Evolutionary conservation across 2,113 vertebrate species (phyloP), one percentile per base, ranked within the genome.

Genomic region (Phocoena sinus): DNA sequence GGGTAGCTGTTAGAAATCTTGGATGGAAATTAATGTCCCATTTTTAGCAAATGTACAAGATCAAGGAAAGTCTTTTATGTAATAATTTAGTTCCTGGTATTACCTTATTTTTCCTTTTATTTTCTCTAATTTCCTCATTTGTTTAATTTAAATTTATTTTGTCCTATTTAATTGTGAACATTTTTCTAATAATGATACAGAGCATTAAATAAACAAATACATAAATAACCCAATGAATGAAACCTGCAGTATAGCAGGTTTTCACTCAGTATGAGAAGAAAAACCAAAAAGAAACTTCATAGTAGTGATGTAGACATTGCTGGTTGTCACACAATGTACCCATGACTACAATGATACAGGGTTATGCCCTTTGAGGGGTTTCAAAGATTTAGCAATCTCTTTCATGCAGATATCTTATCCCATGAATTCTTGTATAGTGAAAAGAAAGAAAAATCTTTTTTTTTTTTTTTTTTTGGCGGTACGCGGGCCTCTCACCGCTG

Each of bases 11-110:
- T 89, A 70, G 68, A 95, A 93, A 79, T 95, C 73, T 95, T 82
- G 89, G 25, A 60, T 36, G 62, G 62, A 97, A 95, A 91, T 50
- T 33, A 8, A 77, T 86, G 65, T 82, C 8, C 77, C n/a, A 96
- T 91, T 93, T 97, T 96, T 80, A 89, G 25, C 20, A 93, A 93
- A 95, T 70, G 26, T 83, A 62, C 18, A 47, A 87, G 44, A 95
- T 83, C 38, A 89, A 95, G 17, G 47, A 58, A 60, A 77, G 23
- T 26, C 14, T 90, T 94, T 63, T 65, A 95, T 74, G 10, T 5
- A 89, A 53, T 82, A 94, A 81, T 79, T 70, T 91, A 85, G 17
- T 70, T 94, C 15, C 50, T 85, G 25, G 1, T 80, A 89, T 97
- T 71, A 33, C 28, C 41, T 94, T 89, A 56, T 83, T 85, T 93